phyloP scores from a whole-genome alignment of 2,113 vertebrate genomes.

The Oceanodroma tethys region DNA sequence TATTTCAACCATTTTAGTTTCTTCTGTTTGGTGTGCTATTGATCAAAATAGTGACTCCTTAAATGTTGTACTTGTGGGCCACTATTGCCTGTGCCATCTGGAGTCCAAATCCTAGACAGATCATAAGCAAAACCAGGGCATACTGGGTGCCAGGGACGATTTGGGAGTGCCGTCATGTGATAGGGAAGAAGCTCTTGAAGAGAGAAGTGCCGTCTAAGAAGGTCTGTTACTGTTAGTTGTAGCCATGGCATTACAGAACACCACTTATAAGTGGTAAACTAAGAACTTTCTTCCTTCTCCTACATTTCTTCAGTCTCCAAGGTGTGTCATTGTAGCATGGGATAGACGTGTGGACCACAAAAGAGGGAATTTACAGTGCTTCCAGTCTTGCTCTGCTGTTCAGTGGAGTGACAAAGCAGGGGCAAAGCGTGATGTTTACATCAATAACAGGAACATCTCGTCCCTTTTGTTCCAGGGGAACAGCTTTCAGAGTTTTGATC shows the following conservation, averaged over 20 bases:
- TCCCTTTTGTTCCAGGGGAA: constrained; percentile 54
- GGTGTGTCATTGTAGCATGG: rapidly evolving
- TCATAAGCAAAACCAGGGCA: neutral
- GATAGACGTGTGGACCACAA: neutral
- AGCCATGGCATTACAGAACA: neutral
- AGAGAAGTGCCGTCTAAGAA: neutral
- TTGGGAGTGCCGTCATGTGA: neutral
- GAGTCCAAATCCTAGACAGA: neutral
- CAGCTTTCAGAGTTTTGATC: constrained; percentile 64
- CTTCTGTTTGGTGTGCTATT: neutral
- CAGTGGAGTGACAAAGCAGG: rapidly evolving
- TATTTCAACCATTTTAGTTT: rapidly evolving
- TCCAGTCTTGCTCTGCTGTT: neutral
- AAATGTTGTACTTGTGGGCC: neutral
- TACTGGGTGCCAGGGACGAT: neutral
- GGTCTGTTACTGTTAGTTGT: neutral
- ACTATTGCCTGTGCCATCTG: neutral
- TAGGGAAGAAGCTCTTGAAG: neutral
- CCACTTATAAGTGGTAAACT: neutral
- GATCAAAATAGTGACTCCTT: neutral
- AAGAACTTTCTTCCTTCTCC: neutral
- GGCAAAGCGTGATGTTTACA: neutral
- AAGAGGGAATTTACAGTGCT: neutral
- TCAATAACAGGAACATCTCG: neutral
- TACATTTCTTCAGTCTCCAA: neutral